Evolutionary conservation across 2,113 vertebrate species (phyloP).

Genomic region (Lagopus muta): DNA sequence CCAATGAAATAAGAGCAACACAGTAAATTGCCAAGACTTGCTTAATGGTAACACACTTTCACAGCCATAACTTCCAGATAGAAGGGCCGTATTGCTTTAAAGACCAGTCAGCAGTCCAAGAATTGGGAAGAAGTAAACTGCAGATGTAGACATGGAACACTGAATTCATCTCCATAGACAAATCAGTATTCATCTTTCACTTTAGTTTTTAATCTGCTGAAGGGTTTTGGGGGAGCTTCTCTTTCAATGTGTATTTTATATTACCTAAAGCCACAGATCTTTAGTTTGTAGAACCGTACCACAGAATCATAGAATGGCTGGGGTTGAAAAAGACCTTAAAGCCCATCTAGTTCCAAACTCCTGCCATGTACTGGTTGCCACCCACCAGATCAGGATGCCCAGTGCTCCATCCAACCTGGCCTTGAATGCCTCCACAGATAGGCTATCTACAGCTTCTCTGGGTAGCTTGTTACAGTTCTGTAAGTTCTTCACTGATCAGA

Average conservation of each 20-base stretch:
- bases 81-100: background rate
- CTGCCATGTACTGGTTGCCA: too few species aligned
- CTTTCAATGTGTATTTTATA: background rate
- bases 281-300: background rate
- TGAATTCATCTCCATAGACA: background rate
- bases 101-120: background rate
- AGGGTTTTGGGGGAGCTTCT: background rate
- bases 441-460: too few species aligned
- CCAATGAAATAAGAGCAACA: background rate
- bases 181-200: background rate
- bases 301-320: too few species aligned
- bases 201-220: fast-evolving
- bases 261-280: background rate
- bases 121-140: background rate
- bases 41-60: background rate
- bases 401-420: too few species aligned
- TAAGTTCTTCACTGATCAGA: background rate
- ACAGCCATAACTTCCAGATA: background rate
- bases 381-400: too few species aligned
- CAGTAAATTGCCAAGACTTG: background rate
- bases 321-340: too few species aligned
- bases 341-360: too few species aligned
- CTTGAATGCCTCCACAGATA: too few species aligned
- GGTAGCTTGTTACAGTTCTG: background rate
- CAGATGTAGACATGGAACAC: background rate